Percentiles rank a stretch among this genome's conserved stretches.
Evolutionary conservation across 2,797 vertebrate genomes (phyloP).

Genomic region (Cossypha caffra): DNA sequence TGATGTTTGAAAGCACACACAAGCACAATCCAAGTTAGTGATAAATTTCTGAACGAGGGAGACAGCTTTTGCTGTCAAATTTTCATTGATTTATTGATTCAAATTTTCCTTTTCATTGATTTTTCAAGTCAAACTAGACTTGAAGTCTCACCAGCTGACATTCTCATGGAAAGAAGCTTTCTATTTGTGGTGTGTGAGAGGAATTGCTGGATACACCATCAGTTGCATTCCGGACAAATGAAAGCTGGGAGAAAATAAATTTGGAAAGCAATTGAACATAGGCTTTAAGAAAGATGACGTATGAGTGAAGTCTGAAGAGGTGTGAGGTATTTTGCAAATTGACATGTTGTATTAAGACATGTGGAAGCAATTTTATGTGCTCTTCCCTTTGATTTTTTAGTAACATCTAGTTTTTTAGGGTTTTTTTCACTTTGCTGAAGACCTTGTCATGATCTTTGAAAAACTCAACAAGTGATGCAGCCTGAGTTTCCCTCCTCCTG

Average conservation of each 20-base stretch:
- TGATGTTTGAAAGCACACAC: neutral
- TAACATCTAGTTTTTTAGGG: neutral
- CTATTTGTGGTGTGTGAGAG: neutral
- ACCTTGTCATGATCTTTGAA: neutral
- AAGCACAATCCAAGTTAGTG: neutral
- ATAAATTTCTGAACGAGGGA: neutral
- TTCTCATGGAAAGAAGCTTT: neutral
- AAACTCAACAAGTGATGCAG: rapidly evolving
- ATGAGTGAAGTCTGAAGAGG: neutral
- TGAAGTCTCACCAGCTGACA: neutral
- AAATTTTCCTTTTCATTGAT: neutral
- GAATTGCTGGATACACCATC: neutral
- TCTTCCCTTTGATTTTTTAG: neutral
- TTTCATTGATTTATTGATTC: too few species aligned
- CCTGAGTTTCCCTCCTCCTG: neutral
- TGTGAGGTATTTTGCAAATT: neutral
- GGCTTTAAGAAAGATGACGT: neutral
- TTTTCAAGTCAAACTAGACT: neutral
- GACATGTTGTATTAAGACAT: neutral
- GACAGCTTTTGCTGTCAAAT: neutral
- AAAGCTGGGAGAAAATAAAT: neutral
- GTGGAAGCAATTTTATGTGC: neutral
- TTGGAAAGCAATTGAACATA: neutral
- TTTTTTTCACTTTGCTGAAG: neutral
- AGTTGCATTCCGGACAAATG: neutral